Base-by-base conservation (phyloP, 2,888 invertebrate genomes). In the Flexamia atlantica region DNA sequence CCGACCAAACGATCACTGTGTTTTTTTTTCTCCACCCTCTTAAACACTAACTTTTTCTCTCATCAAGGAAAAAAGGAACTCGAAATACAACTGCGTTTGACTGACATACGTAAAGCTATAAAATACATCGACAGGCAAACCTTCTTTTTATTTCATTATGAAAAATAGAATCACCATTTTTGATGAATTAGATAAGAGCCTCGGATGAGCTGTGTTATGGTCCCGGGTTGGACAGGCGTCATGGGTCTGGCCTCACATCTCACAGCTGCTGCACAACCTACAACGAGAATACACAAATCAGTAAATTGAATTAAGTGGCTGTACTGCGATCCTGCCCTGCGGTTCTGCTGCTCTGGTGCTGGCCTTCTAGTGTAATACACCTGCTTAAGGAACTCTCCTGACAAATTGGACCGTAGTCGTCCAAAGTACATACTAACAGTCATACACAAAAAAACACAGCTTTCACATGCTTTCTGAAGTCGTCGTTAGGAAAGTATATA, bases 201-300 rank as follows among this genome's bases (percentile, higher is more conserved):
- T 20, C 23, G 50, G 76, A 57, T 79, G 79, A 79, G 76, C 57
- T 79, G 79, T 50, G 57, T 79, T 28, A 46, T 79, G 79, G 79
- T 79, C 79, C 79, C 79, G n/a, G n/a, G 79, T 50, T 79, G 79
- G 79, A 79, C 79, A 79, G 79, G 79, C 79, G 79, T 79, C 79
- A 79, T 79, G 79, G 79, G 57, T 79, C 28, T 57, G 30, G 36
- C 79, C 79, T 79, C 79, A 36, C 79, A 53, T 79, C 79, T 28
- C 79, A 79, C 79, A 79, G 76, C 76, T 76, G 76, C 28, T 76
- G 28, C 76, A 76, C 70, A 70, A 70, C 70, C 70, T 70, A 40
- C 2, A 32, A 70, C 46, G n/a, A n/a, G n/a, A n/a, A n/a, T n/a
- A n/a, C n/a, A n/a, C n/a, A n/a, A n/a, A n/a, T n/a, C n/a, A n/a